Evolutionary conservation across 2,888 invertebrate genomes (phyloP), one percentile per base, ranked within the genome.

Genomic region (Acleris emargana): DNA sequence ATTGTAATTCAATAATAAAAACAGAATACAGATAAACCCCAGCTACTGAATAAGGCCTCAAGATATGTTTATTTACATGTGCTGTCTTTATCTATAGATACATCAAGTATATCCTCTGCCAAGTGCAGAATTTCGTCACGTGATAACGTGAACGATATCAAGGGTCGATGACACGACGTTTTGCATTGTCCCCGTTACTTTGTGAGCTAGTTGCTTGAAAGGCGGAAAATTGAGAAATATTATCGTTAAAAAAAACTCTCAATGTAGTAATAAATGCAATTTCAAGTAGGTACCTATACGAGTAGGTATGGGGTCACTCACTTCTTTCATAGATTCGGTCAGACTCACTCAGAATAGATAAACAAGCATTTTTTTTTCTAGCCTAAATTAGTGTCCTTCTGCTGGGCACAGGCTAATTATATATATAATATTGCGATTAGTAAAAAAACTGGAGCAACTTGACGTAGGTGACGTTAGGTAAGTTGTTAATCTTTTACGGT

Each of bases 111-210:
- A 47, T 58, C 57, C 81, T 84, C 79, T 82, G 81, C 80, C 84
- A 84, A 83, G 84, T 76, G 80, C 83, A 80, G 69, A 72, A 70
- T 76, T 73, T 75, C 73, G 71, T 72, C 69, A 71, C 67, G 53
- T 69, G 79, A 84, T 83, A 81, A 77, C 53, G 32, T 32, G 54
- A n/a, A 32, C 69, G 81, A 79, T 81, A 82, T 73, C 67, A 51
- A 71, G 54, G 83, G 83, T 83, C 83, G 76, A 76, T 76, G 84
- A 79, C 77, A 60, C 43, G 25, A 32, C 55, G 66, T 62, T 69
- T 69, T 53, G 51, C 62, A 69, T 62, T 69, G 64, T 66, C 4
- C 55, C 59, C 51, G 54, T 51, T 60, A 47, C 25, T 55, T 59
- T 59, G 64, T 63, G 38, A 42, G 58, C 51, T 51, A 22, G 57